phyloP scores from a whole-genome alignment of 2,797 vertebrate species.

The Zenarchopterus dispar region DNA sequence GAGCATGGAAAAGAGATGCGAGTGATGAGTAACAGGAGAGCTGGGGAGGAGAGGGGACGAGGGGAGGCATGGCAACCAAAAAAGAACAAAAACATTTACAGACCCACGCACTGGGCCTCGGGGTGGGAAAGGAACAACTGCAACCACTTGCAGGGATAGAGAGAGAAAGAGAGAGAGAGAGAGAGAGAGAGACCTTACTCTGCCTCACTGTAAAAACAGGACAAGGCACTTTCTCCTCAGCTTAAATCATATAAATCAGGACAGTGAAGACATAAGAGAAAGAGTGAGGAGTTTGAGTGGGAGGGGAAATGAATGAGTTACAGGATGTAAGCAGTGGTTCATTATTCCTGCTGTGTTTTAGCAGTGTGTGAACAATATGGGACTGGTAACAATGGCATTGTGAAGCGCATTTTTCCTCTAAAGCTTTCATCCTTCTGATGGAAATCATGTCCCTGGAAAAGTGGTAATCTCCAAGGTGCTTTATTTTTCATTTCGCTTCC shows the following conservation, averaged over 20 bases:
- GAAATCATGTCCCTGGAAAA: constrained; percentile 9
- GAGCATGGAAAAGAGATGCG: constrained; percentile 44
- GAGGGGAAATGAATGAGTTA: constrained; percentile 50
- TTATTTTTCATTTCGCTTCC: constrained; percentile 3
- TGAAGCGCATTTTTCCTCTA: constrained; percentile 8
- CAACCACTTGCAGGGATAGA: constrained; percentile 47
- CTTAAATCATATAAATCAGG: constrained; percentile 15
- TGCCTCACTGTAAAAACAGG: constrained; percentile 9
- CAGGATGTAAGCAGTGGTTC: constrained; percentile 50
- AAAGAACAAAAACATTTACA: constrained; percentile 64
- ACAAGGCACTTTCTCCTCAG: constrained; percentile 13
- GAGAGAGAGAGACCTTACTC: constrained; percentile 14
- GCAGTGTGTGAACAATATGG: constrained; percentile 53
- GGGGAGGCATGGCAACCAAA: constrained; percentile 33
- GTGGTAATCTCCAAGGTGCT: not conserved
- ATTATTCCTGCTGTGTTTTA: constrained; percentile 34
- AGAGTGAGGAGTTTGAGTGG: constrained; percentile 14
- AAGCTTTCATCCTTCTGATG: constrained; percentile 12
- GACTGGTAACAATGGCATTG: constrained; percentile 26
- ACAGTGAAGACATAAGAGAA: constrained; percentile 10
- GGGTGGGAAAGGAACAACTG: constrained; percentile 54
- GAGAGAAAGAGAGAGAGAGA: too few relatives aligned
- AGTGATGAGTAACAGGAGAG: constrained; percentile 55
- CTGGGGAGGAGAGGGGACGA: constrained; percentile 10
- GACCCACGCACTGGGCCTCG: constrained; percentile 63